Percentiles rank a stretch among this genome's conserved stretches.
These are phyloP conservation scores for Plectus sambesii DNA, from an alignment of 1,140 invertebrate species.

Conservation along the genomic window DNA sequence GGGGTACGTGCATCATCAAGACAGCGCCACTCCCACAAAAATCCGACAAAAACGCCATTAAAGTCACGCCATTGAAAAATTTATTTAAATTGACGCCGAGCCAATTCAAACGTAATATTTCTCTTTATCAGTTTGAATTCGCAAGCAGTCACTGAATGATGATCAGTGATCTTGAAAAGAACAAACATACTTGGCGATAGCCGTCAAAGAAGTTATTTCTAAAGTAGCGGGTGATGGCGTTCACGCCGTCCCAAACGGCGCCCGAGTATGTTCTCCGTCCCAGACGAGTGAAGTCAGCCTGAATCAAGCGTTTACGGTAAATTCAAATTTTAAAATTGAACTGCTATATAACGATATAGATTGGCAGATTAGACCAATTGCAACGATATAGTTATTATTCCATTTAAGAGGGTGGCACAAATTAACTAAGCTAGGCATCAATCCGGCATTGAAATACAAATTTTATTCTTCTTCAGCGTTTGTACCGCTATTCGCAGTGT, in stretches of 20 bases:
- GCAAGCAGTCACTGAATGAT: conserved; percentile 16
- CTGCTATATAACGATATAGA: background rate
- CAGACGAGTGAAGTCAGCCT: conserved; percentile 52
- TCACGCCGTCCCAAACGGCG: conserved; percentile 71
- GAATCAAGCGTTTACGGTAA: conserved; percentile 13
- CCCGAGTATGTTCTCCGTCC: conserved; percentile 81
- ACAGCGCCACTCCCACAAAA: too few relatives aligned
- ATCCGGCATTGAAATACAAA: too few relatives aligned
- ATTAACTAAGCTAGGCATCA: too few relatives aligned
- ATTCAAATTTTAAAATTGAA: conserved; percentile 1
- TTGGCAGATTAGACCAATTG: conserved; percentile 1
- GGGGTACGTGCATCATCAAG: too few relatives aligned
- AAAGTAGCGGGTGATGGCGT: conserved; percentile 81
- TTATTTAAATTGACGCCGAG: too few relatives aligned
- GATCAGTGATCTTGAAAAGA: background rate
- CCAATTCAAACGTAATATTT: too few relatives aligned
- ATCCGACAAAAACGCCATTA: too few relatives aligned
- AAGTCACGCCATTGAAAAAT: background rate
- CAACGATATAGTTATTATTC: too few relatives aligned
- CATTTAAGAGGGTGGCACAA: background rate
- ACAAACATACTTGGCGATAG: conserved; percentile 63
- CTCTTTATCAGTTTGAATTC: conserved; percentile 11
- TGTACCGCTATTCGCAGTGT: too few relatives aligned
- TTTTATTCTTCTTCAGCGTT: too few relatives aligned
- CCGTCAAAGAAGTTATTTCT: conserved; percentile 97